These are phyloP conservation scores for Pyrochroa serraticornis DNA, from an alignment of 2,888 invertebrate genomes.

Conservation along the genomic window DNA sequence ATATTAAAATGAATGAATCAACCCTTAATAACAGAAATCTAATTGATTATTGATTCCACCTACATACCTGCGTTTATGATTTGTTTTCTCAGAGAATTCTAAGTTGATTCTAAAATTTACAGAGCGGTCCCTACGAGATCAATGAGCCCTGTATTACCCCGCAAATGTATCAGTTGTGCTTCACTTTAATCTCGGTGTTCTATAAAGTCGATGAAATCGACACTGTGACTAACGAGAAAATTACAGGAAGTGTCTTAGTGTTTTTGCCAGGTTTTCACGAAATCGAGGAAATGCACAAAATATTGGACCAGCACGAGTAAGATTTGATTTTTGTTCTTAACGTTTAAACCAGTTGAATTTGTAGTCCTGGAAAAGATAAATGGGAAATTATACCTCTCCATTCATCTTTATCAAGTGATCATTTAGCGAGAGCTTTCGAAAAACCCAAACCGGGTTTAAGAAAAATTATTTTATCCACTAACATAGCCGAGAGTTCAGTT, in stretches of 20 bases:
- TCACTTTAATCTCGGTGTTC: conserved; percentile 60
- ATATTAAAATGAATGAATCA: too few relatives aligned
- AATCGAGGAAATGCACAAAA: conserved; percentile 73
- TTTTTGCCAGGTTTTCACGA: conserved; percentile 90
- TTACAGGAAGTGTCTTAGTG: conserved; percentile 74
- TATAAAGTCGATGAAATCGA: conserved; percentile 65
- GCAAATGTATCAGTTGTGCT: conserved; percentile 51
- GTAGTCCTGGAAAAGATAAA: conserved; percentile 23
- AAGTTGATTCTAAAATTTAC: background rate
- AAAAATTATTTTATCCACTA: conserved; percentile 88
- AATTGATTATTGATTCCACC: too few relatives aligned
- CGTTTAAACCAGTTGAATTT: background rate
- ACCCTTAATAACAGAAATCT: too few relatives aligned
- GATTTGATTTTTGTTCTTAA: conserved; percentile 1
- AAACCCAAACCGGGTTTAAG: conserved; percentile 68
- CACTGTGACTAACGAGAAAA: conserved; percentile 30
- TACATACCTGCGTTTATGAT: too few relatives aligned
- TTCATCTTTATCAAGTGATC: conserved; percentile 71
- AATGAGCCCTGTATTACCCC: conserved; percentile 61
- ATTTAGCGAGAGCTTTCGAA: conserved; percentile 68
- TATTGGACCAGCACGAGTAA: conserved; percentile 22
- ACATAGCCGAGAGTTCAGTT: conserved; percentile 91
- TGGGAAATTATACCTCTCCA: conserved; percentile 61
- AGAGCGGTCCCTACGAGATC: conserved; percentile 55
- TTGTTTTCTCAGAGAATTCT: too few relatives aligned